These are phyloP conservation scores for Pygoscelis adeliae DNA, from an alignment of 2,113 vertebrate genomes.

Conservation along the genomic window DNA sequence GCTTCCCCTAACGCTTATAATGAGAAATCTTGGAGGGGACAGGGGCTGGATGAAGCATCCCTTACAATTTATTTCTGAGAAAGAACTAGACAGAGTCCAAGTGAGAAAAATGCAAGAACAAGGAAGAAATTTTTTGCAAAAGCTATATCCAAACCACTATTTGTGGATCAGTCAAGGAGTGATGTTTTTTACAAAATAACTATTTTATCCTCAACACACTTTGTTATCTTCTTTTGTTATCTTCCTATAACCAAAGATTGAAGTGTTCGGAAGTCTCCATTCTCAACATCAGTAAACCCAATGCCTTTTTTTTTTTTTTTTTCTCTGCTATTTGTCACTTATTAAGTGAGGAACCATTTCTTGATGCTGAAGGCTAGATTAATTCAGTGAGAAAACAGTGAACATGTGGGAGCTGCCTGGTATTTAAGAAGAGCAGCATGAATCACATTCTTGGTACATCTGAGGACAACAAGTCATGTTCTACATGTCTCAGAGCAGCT, in stretches of 20 bases:
- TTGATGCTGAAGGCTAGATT: background rate
- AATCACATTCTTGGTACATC: background rate
- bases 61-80: background rate
- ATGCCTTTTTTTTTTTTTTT: rapidly evolving
- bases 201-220: background rate
- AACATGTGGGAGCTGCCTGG: background rate
- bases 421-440: background rate
- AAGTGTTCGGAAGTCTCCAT: background rate
- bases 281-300: background rate
- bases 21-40: background rate
- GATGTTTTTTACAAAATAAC: background rate
- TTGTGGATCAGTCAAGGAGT: background rate
- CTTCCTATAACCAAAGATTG: background rate
- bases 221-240: background rate
- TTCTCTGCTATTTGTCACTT: background rate
- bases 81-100: background rate
- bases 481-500: background rate
- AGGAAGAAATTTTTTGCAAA: background rate
- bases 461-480: background rate
- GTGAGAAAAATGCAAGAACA: background rate
- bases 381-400: background rate
- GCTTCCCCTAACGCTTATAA: background rate
- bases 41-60: background rate
- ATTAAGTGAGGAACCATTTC: background rate
- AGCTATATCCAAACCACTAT: background rate